A percentile compares a stretch with the other conserved stretches of the same genome.
These are phyloP conservation scores for Drosophila orena DNA, from an alignment of 1,140 invertebrate genomes.

Conservation along the genomic window DNA sequence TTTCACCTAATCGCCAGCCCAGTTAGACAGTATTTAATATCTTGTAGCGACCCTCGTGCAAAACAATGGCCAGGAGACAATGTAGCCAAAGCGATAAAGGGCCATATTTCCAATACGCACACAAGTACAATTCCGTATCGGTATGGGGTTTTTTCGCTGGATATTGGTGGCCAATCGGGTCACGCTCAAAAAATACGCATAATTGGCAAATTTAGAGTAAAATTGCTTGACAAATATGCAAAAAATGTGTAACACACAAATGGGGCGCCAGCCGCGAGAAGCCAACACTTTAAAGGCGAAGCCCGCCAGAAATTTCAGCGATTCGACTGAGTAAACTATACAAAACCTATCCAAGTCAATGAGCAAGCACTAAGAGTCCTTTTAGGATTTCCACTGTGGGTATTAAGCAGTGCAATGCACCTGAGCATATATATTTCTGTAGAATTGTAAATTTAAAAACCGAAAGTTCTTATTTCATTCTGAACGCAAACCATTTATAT, in stretches of 20 bases:
- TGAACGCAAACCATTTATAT: no score
- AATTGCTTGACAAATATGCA: slow-evolving; percentile 75
- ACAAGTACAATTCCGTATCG: slow-evolving; percentile 8
- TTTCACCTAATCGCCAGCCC: no score
- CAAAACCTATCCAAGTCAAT: not conserved
- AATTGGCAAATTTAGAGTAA: slow-evolving; percentile 77
- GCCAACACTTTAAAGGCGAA: slow-evolving; percentile 1
- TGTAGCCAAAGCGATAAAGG: slow-evolving; percentile 58
- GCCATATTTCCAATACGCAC: slow-evolving; percentile 33
- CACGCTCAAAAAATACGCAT: slow-evolving; percentile 74
- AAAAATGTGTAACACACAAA: slow-evolving; percentile 38
- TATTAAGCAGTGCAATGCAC: no score
- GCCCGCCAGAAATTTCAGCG: no score
- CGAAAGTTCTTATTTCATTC: no score
- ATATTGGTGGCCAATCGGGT: slow-evolving; percentile 65
- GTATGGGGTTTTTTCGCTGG: slow-evolving; percentile 14
- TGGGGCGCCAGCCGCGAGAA: not conserved
- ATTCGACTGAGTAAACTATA: no score
- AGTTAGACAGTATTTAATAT: not conserved
- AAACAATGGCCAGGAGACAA: slow-evolving; percentile 65
- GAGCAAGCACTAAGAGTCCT: not conserved
- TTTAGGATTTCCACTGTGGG: no score
- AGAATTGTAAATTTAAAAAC: no score
- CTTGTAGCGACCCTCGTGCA: slow-evolving; percentile 36
- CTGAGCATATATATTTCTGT: no score